Conservation (phyloP, 1,140 invertebrate species). For the Psilanteris sp. region DNA sequence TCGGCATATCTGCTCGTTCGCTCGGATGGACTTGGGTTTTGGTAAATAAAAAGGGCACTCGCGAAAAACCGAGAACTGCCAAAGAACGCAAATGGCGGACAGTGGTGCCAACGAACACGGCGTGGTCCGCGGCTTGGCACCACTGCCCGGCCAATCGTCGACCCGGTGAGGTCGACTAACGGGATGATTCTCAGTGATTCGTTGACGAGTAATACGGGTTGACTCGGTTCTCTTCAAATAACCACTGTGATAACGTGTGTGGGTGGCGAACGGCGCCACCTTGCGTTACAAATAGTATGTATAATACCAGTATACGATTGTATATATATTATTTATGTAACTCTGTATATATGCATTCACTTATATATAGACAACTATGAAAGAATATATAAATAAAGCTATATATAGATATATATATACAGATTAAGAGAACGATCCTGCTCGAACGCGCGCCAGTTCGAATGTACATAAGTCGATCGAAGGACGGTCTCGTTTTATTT, state of each 20-base stretch:
- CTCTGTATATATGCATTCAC: conserved; percentile 38
- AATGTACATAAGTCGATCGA: conserved; percentile 31
- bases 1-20: conserved; percentile 23
- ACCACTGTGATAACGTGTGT: conserved; percentile 71
- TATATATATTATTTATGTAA: conserved; percentile 49
- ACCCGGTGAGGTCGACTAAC: neutral
- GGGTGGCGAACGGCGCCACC: conserved; percentile 23
- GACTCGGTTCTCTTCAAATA: conserved; percentile 71
- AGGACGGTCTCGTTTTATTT: conserved; percentile 18
- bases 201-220: conserved; percentile 68
- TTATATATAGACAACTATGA: conserved; percentile 30
- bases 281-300: conserved; percentile 45
- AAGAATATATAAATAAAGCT: conserved; percentile 36
- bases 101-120: neutral
- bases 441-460: conserved; percentile 5
- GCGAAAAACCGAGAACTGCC: too few species aligned
- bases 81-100: neutral
- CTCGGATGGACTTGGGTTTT: conserved; percentile 1
- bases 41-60: too few species aligned
- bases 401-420: conserved; percentile 46
- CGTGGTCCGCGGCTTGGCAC: conserved; percentile 2
- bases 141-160: conserved; percentile 11
- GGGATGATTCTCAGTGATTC: conserved; percentile 66
- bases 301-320: conserved; percentile 62
- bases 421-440: conserved; percentile 25